phyloP scores from a whole-genome alignment of 2,888 invertebrate genomes.

The Andricus quercusramuli region DNA sequence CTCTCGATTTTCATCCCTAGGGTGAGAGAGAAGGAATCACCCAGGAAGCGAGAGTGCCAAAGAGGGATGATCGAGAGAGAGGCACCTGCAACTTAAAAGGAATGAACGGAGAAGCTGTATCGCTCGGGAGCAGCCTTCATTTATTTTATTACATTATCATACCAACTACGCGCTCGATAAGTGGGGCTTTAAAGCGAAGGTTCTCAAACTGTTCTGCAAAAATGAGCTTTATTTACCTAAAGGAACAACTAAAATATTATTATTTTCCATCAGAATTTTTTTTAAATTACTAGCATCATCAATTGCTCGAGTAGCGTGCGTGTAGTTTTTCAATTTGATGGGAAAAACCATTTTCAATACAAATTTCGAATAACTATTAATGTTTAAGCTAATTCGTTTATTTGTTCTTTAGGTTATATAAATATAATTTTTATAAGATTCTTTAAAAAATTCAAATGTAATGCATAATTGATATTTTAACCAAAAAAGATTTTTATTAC shows the following conservation, averaged over 20 bases:
- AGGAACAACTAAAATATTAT: not conserved
- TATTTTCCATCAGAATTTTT: too few relatives aligned
- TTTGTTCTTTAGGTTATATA: too few relatives aligned
- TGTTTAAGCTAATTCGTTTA: too few relatives aligned
- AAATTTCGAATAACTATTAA: too few relatives aligned
- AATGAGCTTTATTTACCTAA: not conserved
- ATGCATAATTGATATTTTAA: too few relatives aligned
- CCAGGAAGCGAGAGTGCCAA: conserved; percentile 38
- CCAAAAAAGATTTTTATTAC: too few relatives aligned
- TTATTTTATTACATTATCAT: conserved; percentile 79
- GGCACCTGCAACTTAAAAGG: conserved; percentile 46
- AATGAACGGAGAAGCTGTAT: conserved; percentile 60
- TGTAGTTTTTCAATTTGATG: too few relatives aligned
- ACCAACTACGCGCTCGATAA: conserved; percentile 77
- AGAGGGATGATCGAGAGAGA: conserved; percentile 30
- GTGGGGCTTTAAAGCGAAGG: conserved; percentile 74
- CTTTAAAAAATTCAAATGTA: too few relatives aligned
- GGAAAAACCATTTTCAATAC: too few relatives aligned
- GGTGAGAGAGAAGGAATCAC: conserved; percentile 45
- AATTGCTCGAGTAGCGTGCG: too few relatives aligned
- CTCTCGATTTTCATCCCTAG: conserved; percentile 58
- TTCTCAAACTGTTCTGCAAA: conserved; percentile 68
- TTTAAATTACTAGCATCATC: too few relatives aligned
- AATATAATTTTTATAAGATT: too few relatives aligned
- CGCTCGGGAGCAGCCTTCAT: conserved; percentile 72